Evolutionary conservation across 1,140 invertebrate genomes (phyloP).

Genomic region (Aphidius ervi): DNA sequence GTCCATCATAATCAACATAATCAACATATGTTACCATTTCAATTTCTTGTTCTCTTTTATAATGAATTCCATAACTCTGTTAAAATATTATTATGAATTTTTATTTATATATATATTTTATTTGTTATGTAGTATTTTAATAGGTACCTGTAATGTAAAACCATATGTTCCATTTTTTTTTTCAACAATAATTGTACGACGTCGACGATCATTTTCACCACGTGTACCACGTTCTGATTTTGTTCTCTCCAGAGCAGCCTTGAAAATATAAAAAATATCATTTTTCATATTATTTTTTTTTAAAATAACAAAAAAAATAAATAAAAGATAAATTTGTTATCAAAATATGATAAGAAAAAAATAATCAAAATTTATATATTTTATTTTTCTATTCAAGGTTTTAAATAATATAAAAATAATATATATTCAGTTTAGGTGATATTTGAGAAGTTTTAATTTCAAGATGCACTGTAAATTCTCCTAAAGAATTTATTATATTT

Average conservation of each 20-base stretch:
- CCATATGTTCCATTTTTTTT: slow-evolving; percentile 89
- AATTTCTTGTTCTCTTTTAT: slow-evolving; percentile 83
- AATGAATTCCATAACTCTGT: slow-evolving; percentile 93
- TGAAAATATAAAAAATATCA: slow-evolving; percentile 28
- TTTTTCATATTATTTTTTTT: not conserved
- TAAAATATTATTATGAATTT: slow-evolving; percentile 25
- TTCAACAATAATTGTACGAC: slow-evolving; percentile 86
- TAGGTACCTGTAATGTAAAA: slow-evolving; percentile 76
- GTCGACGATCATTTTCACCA: slow-evolving; percentile 75
- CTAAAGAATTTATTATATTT: too few relatives aligned
- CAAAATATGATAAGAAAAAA: not conserved
- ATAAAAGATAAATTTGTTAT: too few relatives aligned
- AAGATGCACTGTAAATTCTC: too few relatives aligned
- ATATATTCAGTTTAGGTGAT: too few relatives aligned
- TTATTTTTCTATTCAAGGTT: too few relatives aligned
- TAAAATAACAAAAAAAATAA: slow-evolving; percentile 5
- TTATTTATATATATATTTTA: too few relatives aligned
- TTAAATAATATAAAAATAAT: too few relatives aligned
- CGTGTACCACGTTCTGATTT: slow-evolving; percentile 77
- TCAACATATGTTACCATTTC: slow-evolving; percentile 96
- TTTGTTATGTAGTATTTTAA: not conserved
- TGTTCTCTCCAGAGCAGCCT: slow-evolving; percentile 70
- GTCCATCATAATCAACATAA: slow-evolving; percentile 88
- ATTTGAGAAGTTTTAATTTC: too few relatives aligned
- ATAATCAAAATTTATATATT: not conserved